phyloP scores from a whole-genome alignment of 2,888 invertebrate genomes.

The Tipula unca region DNA sequence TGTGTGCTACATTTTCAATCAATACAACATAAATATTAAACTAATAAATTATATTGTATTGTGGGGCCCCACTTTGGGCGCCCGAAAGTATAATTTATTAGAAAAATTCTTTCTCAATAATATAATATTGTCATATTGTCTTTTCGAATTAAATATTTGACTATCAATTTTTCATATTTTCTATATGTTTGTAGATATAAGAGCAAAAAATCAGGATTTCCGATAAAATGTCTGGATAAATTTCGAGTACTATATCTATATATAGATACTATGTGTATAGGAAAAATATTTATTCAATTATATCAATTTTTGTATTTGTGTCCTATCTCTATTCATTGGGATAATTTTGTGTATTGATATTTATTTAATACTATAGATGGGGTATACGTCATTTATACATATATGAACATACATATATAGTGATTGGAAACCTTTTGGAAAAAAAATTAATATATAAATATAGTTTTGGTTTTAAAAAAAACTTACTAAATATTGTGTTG shows the following conservation, averaged over 20 bases:
- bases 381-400: too few species aligned
- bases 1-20: not conserved
- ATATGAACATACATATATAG: too few species aligned
- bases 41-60: not conserved
- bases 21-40: not conserved
- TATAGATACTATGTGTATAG: not conserved
- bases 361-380: not conserved
- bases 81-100: not conserved
- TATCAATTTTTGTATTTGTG: not conserved
- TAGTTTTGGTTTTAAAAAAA: not conserved
- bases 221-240: conserved; percentile 4
- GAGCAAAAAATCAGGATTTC: not conserved
- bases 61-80: not conserved
- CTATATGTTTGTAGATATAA: not conserved
- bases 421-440: not conserved
- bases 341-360: not conserved
- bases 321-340: not conserved
- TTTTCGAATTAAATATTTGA: conserved; percentile 8
- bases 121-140: not conserved
- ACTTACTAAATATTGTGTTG: conserved; percentile 14
- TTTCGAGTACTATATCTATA: not conserved
- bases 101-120: not conserved
- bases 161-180: conserved; percentile 14
- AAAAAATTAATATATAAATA: not conserved
- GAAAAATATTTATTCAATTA: conserved; percentile 8